Evolutionary conservation across 2,113 vertebrate genomes (phyloP), one percentile per base, ranked within the genome.

Genomic region (Microcebus jonahi): DNA sequence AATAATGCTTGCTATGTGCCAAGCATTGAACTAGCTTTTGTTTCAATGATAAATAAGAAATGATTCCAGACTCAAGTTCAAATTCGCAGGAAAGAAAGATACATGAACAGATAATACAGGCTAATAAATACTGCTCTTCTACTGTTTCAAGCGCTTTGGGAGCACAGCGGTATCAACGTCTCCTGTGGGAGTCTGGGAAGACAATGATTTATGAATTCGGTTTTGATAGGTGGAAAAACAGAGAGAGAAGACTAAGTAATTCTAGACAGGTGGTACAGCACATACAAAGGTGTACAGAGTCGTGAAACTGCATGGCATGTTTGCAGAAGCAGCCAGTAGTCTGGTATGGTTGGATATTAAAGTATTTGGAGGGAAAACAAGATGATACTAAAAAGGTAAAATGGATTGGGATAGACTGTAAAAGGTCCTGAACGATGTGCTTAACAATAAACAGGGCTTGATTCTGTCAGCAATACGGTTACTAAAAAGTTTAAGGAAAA

Each of bases 51-150:
- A 57, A 94, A 0, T 86, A 84, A 63, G 68, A 70, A n/a, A 87
- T 36, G 75, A 96, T 84, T 88, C 48, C 59, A 90, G 70, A 81
- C 82, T 81, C 53, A 85, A 67, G 31, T 14, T 92, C 82, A 90
- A 96, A 81, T 6, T 45, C 45, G 57, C 50, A 88, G 5, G 31
- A 83, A 42, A 84, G 39, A 90, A 50, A 80, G 70, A 75, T n/a
- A 80, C 42, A 27, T 75, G 81, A 90, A 94, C 34, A 94, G 92
- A 73, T 45, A 88, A 91, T 31, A 57, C 36, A 77, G 42, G n/a
- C 39, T 88, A 94, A 92, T 88, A 90, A 95, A 94, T 67, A 61
- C 39, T 48, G 85, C 71, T 48, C 48, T 48, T 48, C 48, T 48
- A 50, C 61, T 21, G 45, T 85, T 77, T 65, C 36, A 81, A 68